These are phyloP conservation scores for Brachionus rubens DNA, from an alignment of 1,140 invertebrate species.

Conservation along the genomic window DNA sequence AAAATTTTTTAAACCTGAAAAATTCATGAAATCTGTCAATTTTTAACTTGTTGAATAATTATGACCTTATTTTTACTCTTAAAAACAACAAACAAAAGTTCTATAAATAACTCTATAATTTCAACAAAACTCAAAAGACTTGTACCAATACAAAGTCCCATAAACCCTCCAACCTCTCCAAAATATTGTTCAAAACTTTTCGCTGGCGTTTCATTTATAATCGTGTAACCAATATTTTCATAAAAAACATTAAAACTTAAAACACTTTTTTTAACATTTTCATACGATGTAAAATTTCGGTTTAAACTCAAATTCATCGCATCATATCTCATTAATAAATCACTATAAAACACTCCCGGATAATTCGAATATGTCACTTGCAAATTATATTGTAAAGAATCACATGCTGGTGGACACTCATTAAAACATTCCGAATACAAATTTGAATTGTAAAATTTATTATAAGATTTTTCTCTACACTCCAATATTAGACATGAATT, in stretches of 20 bases:
- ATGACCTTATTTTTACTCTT: too few relatives aligned
- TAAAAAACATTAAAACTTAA: background rate
- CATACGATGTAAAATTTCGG: background rate
- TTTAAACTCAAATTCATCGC: background rate
- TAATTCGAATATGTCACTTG: background rate
- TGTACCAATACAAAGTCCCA: constrained; percentile 17
- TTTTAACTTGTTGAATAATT: too few relatives aligned
- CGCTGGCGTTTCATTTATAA: background rate
- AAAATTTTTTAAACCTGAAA: too few relatives aligned
- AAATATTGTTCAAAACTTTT: background rate
- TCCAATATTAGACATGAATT: too few relatives aligned
- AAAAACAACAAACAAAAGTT: too few relatives aligned
- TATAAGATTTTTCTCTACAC: background rate
- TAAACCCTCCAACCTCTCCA: background rate
- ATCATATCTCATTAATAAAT: background rate
- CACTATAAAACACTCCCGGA: background rate
- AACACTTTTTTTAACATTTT: constrained; percentile 10
- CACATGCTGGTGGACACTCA: background rate
- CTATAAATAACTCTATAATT: background rate
- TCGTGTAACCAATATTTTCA: constrained; percentile 16
- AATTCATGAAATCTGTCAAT: too few relatives aligned
- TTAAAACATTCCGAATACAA: background rate
- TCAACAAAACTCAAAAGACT: constrained; percentile 6
- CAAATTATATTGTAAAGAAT: constrained; percentile 5
- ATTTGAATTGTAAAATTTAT: background rate